Percentiles rank a stretch among this genome's conserved stretches.
These are phyloP conservation scores for Pseudopodoces humilis DNA, from an alignment of 2,113 vertebrate genomes.

Conservation along the genomic window DNA sequence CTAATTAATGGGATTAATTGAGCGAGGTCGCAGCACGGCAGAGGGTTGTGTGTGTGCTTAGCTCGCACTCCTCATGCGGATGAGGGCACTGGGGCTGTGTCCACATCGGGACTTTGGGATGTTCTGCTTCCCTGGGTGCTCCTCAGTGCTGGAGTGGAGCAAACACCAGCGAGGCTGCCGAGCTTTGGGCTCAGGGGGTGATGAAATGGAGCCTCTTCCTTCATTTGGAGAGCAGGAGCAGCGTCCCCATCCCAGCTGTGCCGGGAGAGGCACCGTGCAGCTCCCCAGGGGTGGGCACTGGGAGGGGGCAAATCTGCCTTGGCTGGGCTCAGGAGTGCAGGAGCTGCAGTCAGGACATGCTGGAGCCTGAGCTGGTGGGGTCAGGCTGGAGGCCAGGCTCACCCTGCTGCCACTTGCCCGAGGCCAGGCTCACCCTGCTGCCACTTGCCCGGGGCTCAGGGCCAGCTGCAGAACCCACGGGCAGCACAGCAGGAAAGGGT, in stretches of 20 bases:
- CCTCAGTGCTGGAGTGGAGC: neutral
- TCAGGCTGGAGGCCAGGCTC: neutral
- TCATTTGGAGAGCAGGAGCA: neutral
- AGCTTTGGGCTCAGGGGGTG: neutral
- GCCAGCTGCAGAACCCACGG: neutral
- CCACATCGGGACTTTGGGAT: neutral
- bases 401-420: too few species aligned
- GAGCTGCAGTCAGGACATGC: rapidly evolving
- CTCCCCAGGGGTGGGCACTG: neutral
- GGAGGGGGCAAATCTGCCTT: rapidly evolving
- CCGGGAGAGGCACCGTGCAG: neutral
- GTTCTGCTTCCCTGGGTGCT: neutral
- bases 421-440: rapidly evolving
- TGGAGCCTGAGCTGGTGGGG: neutral
- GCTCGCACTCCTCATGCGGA: neutral
- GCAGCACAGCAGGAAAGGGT: neutral
- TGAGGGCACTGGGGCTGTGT: too few species aligned
- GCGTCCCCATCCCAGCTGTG: neutral
- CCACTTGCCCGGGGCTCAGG: neutral
- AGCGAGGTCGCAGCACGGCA: neutral
- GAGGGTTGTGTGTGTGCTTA: too few species aligned
- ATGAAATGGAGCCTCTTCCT: neutral
- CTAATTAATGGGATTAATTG: neutral
- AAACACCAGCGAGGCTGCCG: neutral
- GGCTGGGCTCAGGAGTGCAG: too few species aligned